Conservation (phyloP, 1,140 invertebrate species). For the Hetaerina americana region DNA sequence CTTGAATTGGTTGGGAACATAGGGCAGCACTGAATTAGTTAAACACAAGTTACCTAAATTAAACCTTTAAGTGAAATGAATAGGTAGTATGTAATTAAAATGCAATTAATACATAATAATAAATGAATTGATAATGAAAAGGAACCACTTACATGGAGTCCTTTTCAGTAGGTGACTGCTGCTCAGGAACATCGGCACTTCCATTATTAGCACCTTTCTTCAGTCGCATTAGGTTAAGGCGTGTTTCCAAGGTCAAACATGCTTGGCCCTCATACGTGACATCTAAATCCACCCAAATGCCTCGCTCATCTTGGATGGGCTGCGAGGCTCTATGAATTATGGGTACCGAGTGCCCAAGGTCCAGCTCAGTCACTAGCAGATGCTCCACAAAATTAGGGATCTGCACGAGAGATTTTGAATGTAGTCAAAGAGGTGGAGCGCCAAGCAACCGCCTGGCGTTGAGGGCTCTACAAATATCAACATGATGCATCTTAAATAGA, state of each 20-base stretch:
- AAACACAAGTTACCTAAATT: too few species aligned
- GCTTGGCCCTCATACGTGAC: conserved; percentile 78
- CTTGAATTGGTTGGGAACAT: too few species aligned
- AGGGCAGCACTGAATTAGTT: too few species aligned
- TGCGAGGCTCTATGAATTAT: conserved; percentile 57
- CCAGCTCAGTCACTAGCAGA: conserved; percentile 58
- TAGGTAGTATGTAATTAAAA: too few species aligned
- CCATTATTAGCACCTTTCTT: conserved; percentile 21
- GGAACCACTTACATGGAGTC: conserved; percentile 3
- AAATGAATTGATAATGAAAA: neutral
- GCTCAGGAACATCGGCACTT: conserved; percentile 1
- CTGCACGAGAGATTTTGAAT: too few species aligned
- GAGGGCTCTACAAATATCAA: too few species aligned
- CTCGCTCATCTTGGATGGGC: conserved; percentile 68
- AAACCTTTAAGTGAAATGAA: too few species aligned
- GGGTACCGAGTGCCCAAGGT: conserved; percentile 61
- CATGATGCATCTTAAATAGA: too few species aligned
- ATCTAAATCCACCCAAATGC: conserved; percentile 87
- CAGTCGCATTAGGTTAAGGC: conserved; percentile 86
- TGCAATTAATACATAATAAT: conserved; percentile 5
- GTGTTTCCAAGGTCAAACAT: conserved; percentile 85
- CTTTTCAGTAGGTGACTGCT: conserved; percentile 14
- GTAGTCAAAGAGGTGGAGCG: too few species aligned
- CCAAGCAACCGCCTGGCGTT: too few species aligned
- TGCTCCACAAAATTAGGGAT: conserved; percentile 82